Evolutionary conservation across 1,140 invertebrate species (phyloP), one percentile per base, ranked within the genome.

Genomic region (Eurosta solidaginis): DNA sequence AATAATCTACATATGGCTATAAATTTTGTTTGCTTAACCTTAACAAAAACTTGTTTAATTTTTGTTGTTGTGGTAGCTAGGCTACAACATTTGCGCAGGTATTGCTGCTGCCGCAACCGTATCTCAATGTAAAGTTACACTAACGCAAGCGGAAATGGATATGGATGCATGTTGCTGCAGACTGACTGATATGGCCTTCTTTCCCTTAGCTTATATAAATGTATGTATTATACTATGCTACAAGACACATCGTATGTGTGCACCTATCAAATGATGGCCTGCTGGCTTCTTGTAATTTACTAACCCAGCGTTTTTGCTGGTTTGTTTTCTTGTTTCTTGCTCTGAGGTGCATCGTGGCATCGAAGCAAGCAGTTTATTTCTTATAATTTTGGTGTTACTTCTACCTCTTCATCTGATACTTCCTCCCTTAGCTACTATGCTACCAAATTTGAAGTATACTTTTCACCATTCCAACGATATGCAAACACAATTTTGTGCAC

Each of bases 81-180:
- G n/a, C n/a, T n/a, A n/a, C n/a, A n/a, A n/a, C n/a, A n/a, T n/a
- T n/a, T n/a, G n/a, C n/a, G n/a, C n/a, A n/a, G n/a, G n/a, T 20
- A 20, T 9, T 54, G 50, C 29, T 54, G 50, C 29, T 54, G 50
- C 29, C 5, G 22, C 50, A 7, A 4, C 6, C 22, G 9, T 25
- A 12, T 20, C 12, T 20, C 50, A 1, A 2, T 3, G 29, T 7
- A 54, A 54, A 54, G 5, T 25, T 54, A 33, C 59, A 52, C 1
- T 12, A 52, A 25, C 47, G 14, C 12, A 45, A 45, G 22, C 52
- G 77, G 77, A 78, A 74, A 78, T 68, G 77, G 77, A 78, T 74
- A 78, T 78, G 52, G 74, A 54, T 54, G 77, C 77, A 78, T 78
- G 77, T 78, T 78, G 47, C 45, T 74, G 68, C 49, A 68, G 59